Evolutionary conservation across 1,140 invertebrate genomes (phyloP), one percentile per base, ranked within the genome.

Genomic region (Drosophila nigromelanica): DNA sequence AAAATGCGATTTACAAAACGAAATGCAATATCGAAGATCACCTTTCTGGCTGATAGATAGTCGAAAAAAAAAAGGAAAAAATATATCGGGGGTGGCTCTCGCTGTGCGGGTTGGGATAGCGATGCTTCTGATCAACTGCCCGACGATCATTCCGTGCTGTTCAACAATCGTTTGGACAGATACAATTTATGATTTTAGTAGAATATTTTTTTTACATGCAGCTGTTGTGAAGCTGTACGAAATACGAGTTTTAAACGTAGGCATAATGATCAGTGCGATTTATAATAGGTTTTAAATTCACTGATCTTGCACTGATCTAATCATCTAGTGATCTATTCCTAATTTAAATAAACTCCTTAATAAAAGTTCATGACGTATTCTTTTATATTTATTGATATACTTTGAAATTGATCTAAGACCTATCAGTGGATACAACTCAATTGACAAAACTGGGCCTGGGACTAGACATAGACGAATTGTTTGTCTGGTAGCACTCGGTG

Each of bases 401-500:
- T 24, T 24, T 4, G 3, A 24, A 24, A 24, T 24, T 24, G 2
- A 24, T 24, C 21, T 24, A 24, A 1, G 18, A 18, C 2, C 18
- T 18, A 18, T 18, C 18, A n/a, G n/a, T n/a, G n/a, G 6, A 5
- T 18, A 64, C 51, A 71, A 30, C 61, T 71, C 61, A 66, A 66
- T 71, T 66, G 63, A 11, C 18, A 8, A 8, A 10, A 15, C 10
- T 14, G 18, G 12, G 4, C 21, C 2, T 15, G 4, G 12, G 37
- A 14, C 47, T 24, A 4, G 2, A 24, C 0, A 24, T 24, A 24
- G 21, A 24, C 21, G 21, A 2, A 24, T 18, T 35, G 40, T 12
- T 4, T 14, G 43, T 64, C 68, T 59, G 58, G 63, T 68, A 45
- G 73, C 78, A 78, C 75, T 86, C 54, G 60, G 8, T 50, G 81